Base-by-base conservation (phyloP, 2,888 invertebrate genomes). In the Melanostoma mellinum region DNA sequence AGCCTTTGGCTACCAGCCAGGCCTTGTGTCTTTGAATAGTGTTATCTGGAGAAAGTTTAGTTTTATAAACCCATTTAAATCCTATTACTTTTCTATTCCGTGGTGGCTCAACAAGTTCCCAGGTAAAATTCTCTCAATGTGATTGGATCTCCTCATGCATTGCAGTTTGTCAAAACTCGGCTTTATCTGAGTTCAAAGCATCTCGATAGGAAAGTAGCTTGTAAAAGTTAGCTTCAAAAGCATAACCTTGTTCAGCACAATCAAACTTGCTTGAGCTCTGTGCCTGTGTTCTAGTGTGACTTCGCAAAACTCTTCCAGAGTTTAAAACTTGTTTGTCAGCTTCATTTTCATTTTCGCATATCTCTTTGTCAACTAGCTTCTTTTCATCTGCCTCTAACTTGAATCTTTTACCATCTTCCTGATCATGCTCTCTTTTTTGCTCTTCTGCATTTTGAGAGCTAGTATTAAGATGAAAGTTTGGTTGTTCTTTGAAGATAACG, bases 1-100 rank as follows among this genome's bases (percentile, higher is more conserved):
- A 88, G 46, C 88, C 88, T 44, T 86, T 58, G 8, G 86, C 88
- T 6, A 88, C 88, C 9, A 89, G 68, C 20, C 88, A 68, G 5
- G 88, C 87, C 69, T 87, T 88, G 48, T 82, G 86, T 36, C 84
- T 0, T n/a, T 36, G 30, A 35, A 53, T 35, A 6, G 3, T 20
- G 32, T 35, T 53, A 10, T 55, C 33, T 10, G 55, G 1, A 55
- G 55, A 36, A 3, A 55, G 6, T 38, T 88, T 88, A 1, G 84
- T 61, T 74, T 86, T 87, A 52, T 79, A 87, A 1, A 88, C 86
- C 87, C 87, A 88, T 53, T 86, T 87, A 10, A 73, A 87, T 20
- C 76, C 81, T 46, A 87, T 81, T 10, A 73, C 60, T 53, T 86
- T 86, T 48, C 53, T 50, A n/a, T 65, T 81, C 3, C 10, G 42